Percentiles rank a stretch among this genome's conserved stretches.
Evolutionary conservation across 2,888 invertebrate species (phyloP).

Genomic region (Heliconius charithonia): DNA sequence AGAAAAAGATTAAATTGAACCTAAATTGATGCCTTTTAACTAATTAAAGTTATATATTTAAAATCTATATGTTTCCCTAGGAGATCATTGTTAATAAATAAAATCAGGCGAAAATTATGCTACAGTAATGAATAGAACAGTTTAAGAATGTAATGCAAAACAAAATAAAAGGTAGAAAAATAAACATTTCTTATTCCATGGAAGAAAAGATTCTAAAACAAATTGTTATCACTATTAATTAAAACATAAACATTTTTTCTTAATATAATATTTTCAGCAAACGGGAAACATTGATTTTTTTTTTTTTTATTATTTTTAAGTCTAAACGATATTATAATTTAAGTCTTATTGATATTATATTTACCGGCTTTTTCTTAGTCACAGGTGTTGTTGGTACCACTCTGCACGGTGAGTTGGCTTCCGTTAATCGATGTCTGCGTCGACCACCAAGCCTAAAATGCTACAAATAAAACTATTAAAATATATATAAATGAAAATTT

Average conservation of each 20-base stretch:
- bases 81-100: no score
- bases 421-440: conserved; percentile 75
- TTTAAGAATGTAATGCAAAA: no score
- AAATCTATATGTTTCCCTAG: no score
- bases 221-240: not conserved
- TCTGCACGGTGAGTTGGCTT: conserved; percentile 72
- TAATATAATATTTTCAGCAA: not conserved
- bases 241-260: not conserved
- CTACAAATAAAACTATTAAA: conserved; percentile 52
- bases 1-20: no score
- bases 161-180: no score
- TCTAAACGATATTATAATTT: not conserved
- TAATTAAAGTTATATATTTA: no score
- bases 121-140: no score
- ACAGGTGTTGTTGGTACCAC: conserved; percentile 75
- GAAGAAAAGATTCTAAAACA: not conserved
- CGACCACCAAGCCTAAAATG: conserved; percentile 76
- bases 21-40: no score
- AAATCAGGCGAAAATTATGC: no score
- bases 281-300: not conserved
- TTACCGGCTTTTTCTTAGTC: conserved; percentile 75
- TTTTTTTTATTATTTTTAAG: not conserved
- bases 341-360: not conserved
- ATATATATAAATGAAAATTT: not conserved
- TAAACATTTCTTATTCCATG: no score